Evolutionary conservation across 2,797 vertebrate species (phyloP), one percentile per base, ranked within the genome.

Genomic region (Neosalanx taihuensis): DNA sequence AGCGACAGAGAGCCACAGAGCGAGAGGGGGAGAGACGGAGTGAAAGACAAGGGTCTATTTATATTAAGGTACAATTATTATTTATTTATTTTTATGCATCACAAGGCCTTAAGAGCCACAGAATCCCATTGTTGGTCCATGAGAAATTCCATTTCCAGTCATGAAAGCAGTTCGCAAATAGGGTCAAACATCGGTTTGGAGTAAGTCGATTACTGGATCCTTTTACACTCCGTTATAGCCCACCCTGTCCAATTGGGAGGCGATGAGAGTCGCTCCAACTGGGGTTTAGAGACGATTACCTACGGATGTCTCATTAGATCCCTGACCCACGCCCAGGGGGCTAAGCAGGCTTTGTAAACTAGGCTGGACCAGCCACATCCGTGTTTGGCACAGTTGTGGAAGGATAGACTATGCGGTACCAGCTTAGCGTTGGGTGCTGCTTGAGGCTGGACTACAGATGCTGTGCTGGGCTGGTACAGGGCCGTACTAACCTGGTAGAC

Each of bases 401-500:
- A 46, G 41, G 41, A 5, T 46, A 12, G 41, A 5, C 41, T 46
- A 2, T 46, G 41, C 41, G 41, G 41, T 46, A 12, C 41, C 12
- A 12, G 41, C 41, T 46, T 6, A 46, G 41, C 41, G 41, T 46
- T 5, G 41, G 5, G 6, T 33, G 12, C 60, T 63, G 30, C 4
- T 10, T 18, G 15, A 9, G 17, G 51, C 9, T n/a, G 49, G 41
- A 5, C 41, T 46, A 46, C 5, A 12, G 41, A 12, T 46, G 41
- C 41, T 46, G 26, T 60, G 58, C 23, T 60, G 6, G 6, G 3
- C 58, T 60, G 20, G 58, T 4, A 26, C 51, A 1, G 7, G 13
- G 51, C 51, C 0, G 51, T 20, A 23, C 70, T 88, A 91, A 99
- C 97, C 96, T 98, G 96, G 84, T 99, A 98, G 31, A 99, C 94